Evolutionary conservation across 2,888 invertebrate genomes (phyloP), one percentile per base, ranked within the genome.

Genomic region (Acanthacorydalis orientalis): DNA sequence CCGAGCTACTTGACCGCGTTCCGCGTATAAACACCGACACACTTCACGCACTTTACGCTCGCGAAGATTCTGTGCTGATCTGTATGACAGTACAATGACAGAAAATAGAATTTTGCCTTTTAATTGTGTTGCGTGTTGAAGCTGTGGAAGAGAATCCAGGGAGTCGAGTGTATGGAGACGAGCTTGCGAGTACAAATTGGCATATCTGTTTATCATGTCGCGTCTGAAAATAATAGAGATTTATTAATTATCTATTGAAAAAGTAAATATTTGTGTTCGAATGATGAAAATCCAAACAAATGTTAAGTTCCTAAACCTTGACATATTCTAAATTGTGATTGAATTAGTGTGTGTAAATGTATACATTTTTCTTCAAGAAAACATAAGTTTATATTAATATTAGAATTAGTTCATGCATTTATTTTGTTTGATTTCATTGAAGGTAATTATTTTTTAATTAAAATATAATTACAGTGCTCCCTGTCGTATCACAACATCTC

Each of bases 71-170:
- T 77, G 77, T 53, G 78, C 76, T 44, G 82, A 77, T 52, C 84
- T 75, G 65, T 83, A 84, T 51, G 83, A 77, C 57, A 85, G 72
- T 84, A 95, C 95, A 56, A 92, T 83, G 49, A 93, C 88, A 50
- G 93, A 95, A 70, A 95, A 95, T 53, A 96, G 77, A 54, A 96
- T 88, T 74, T 95, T 96, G 57, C 84, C 81, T 70, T 96, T 95
- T 53, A 96, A 75, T 59, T 90, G 89, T 50, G 86, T 83, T 11
- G 87, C 85, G 54, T 87, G 83, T 48, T 78, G 74, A 48, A 96
- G 74, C 53, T 86, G 84, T 9, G 82, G 79, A 50, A 95, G 70
- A 32, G 78, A 75, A 56, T 89, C 83, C 50, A 96, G 70, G 9
- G 91, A 86, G 56, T 92, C 89, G 56, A 93, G 68, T 1, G 88